A percentile compares a stretch with the other conserved stretches of the same genome.
Evolutionary conservation across 2,797 vertebrate species (phyloP).

Genomic region (Acrossocheilus wenchowensis): DNA sequence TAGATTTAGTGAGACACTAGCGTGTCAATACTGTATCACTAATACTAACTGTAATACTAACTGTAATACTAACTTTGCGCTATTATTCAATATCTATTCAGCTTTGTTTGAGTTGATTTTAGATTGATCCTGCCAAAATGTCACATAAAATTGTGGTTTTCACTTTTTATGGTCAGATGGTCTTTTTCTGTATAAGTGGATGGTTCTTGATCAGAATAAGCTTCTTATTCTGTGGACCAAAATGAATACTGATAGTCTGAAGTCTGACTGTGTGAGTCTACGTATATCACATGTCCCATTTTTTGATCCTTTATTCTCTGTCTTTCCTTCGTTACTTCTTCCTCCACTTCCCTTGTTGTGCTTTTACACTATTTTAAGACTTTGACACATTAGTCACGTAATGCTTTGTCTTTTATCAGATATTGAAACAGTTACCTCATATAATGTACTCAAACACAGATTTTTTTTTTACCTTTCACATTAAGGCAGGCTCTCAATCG

Average conservation of each 20-base stretch:
- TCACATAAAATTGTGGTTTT: neutral
- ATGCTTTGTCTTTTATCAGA: neutral
- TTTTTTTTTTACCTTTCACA: slow-evolving; percentile 73
- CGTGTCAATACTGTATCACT: neutral
- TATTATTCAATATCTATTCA: neutral
- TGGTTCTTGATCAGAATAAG: neutral
- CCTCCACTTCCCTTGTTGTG: neutral
- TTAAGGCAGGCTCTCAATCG: slow-evolving; percentile 76
- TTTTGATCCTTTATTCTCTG: neutral
- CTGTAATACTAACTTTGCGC: neutral
- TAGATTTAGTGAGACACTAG: too few relatives aligned
- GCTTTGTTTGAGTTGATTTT: neutral
- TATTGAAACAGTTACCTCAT: neutral
- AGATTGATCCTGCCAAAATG: neutral
- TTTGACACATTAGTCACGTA: neutral
- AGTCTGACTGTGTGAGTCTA: neutral
- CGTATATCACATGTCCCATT: neutral
- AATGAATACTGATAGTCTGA: neutral
- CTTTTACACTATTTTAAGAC: neutral
- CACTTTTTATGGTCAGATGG: neutral
- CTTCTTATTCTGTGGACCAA: neutral
- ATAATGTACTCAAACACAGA: too few relatives aligned
- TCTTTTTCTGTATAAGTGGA: neutral
- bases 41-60: too few relatives aligned
- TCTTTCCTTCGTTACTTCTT: neutral